Conservation (phyloP, 2,113 vertebrate genomes). For the Dasyprocta punctata region DNA sequence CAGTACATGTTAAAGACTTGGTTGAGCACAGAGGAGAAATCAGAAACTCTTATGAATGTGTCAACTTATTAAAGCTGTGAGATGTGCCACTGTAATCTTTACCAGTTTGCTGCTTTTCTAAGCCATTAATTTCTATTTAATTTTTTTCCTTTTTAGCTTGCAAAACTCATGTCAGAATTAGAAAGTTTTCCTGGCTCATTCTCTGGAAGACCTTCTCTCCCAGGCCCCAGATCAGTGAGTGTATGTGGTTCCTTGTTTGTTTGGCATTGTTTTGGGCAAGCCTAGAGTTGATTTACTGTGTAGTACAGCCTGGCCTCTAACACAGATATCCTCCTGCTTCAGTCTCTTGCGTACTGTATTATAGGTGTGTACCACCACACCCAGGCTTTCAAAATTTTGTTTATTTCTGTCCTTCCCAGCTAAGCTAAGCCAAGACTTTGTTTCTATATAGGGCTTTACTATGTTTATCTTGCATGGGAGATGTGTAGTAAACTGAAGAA, state of each 20-base stretch:
- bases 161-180: conserved; percentile 97
- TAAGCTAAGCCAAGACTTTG: neutral
- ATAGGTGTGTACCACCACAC: neutral
- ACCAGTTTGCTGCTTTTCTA: conserved; percentile 58
- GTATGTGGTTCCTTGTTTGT: neutral
- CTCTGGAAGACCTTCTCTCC: conserved; percentile 83
- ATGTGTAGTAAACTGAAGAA: neutral
- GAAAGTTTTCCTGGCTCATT: conserved; percentile 92
- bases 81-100: conserved; percentile 42
- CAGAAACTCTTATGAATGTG: neutral
- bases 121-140: conserved; percentile 56
- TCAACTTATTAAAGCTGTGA: conserved; percentile 28
- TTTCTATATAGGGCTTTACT: neutral
- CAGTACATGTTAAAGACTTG: neutral
- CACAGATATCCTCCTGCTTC: neutral
- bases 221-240: conserved; percentile 87
- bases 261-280: neutral
- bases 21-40: neutral
- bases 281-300: neutral
- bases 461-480: neutral
- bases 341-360: neutral
- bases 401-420: neutral
- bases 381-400: neutral
- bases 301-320: neutral
- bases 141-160: conserved; percentile 88